Conservation (phyloP, 2,113 vertebrate species). For the Oenanthe oenanthe region DNA sequence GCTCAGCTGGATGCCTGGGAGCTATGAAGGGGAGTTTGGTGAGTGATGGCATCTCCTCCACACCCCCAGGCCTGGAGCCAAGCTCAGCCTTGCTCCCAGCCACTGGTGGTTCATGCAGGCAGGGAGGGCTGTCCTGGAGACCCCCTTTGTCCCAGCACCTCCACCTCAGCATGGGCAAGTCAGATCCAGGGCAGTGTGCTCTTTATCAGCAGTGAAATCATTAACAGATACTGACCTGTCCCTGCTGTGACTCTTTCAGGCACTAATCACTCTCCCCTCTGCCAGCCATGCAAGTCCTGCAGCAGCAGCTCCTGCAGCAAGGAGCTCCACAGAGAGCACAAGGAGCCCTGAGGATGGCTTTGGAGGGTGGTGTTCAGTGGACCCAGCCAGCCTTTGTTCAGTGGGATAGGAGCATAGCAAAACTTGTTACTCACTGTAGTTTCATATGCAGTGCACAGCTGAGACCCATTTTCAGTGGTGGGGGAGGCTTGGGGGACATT, state of each 20-base stretch:
- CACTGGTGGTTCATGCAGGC: accelerated
- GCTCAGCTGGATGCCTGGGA: neutral
- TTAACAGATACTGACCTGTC: neutral
- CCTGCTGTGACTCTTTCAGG: neutral
- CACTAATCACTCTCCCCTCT: neutral
- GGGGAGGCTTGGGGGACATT: neutral
- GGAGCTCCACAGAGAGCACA: neutral
- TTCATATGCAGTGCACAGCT: neutral
- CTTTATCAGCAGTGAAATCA: neutral
- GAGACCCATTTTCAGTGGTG: neutral
- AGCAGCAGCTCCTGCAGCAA: neutral
- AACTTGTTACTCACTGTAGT: neutral
- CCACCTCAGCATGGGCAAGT: accelerated
- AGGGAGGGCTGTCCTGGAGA: neutral
- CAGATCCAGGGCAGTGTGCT: neutral
- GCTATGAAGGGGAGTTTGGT: accelerated
- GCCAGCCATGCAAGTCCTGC: accelerated
- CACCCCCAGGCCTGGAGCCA: accelerated
- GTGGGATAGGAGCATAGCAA: neutral
- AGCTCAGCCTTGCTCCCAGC: neutral
- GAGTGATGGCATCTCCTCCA: neutral
- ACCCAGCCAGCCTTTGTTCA: neutral
- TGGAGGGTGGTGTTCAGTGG: neutral
- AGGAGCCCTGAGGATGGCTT: accelerated
- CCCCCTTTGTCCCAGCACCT: neutral